These are phyloP conservation scores for Liopterus haemorrhoidalis DNA, from an alignment of 2,888 invertebrate genomes.

Conservation along the genomic window DNA sequence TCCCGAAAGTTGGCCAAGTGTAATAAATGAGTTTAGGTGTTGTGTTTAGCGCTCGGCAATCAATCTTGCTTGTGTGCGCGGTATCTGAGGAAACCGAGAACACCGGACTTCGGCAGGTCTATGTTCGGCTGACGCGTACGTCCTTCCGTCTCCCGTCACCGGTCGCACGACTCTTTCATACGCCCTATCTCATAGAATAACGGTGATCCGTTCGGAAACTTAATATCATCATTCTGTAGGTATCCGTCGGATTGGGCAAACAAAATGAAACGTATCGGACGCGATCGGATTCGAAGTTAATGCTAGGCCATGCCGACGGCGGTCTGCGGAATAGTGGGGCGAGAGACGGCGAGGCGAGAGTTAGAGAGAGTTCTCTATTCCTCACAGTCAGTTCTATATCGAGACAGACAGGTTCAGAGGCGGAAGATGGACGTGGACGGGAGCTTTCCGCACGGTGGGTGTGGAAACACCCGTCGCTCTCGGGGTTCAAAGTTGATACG, in stretches of 20 bases:
- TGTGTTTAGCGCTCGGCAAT: slow-evolving; percentile 21
- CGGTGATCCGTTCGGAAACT: slow-evolving; percentile 18
- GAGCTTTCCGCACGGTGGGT: background rate
- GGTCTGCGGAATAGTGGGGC: too few species aligned
- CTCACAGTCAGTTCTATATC: slow-evolving; percentile 1
- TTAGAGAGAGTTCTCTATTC: background rate
- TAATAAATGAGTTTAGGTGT: slow-evolving; percentile 25
- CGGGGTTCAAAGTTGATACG: slow-evolving; percentile 21
- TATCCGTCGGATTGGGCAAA: slow-evolving; percentile 20
- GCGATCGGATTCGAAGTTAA: too few species aligned
- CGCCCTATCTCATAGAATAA: too few species aligned
- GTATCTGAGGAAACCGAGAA: slow-evolving; percentile 8
- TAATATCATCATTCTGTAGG: slow-evolving; percentile 22
- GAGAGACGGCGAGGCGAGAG: too few species aligned
- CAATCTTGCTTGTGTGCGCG: slow-evolving; percentile 14
- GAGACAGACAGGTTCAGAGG: too few species aligned
- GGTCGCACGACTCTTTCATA: background rate
- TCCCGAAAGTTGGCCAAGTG: slow-evolving; percentile 21
- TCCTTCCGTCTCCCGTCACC: too few species aligned
- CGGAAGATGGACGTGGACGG: background rate
- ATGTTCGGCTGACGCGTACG: background rate
- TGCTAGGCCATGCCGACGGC: too few species aligned
- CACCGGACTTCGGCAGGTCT: background rate
- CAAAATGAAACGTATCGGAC: slow-evolving; percentile 18
- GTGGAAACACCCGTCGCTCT: slow-evolving; percentile 1